These are phyloP conservation scores for Macropis europaea DNA, from an alignment of 2,888 invertebrate genomes.

Conservation along the genomic window DNA sequence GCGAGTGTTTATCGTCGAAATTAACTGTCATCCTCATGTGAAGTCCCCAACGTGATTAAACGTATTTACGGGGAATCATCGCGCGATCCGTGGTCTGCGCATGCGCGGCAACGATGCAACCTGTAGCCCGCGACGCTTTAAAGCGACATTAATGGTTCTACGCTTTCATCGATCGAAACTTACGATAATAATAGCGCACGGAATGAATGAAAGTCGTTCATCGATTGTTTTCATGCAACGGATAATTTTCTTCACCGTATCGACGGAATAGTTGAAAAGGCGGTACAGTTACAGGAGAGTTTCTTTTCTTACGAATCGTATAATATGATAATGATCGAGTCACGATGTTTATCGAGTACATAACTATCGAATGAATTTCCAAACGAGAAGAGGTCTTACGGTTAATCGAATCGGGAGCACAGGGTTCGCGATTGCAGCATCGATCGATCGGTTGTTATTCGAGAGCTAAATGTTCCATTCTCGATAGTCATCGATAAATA, in stretches of 20 bases:
- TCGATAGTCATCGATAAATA: neutral
- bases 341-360: too few species aligned
- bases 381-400: neutral
- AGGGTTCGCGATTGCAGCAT: neutral
- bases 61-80: neutral
- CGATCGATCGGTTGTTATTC: too few species aligned
- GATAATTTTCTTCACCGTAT: slow-evolving; percentile 5
- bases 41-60: neutral
- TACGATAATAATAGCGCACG: slow-evolving; percentile 16
- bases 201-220: slow-evolving; percentile 18
- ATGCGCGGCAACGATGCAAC: slow-evolving; percentile 6
- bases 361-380: too few species aligned
- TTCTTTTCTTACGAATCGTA: too few species aligned
- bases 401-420: neutral
- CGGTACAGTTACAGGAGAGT: too few species aligned
- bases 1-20: too few species aligned
- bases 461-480: neutral
- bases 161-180: slow-evolving; percentile 10
- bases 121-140: slow-evolving; percentile 30
- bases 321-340: too few species aligned
- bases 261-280: neutral
- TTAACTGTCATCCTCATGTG: too few species aligned
- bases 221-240: slow-evolving; percentile 6
- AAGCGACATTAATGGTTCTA: slow-evolving; percentile 3
- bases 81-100: neutral